A percentile compares a stretch with the other conserved stretches of the same genome.
These are phyloP conservation scores for Himalopsyche phryganea DNA, from an alignment of 1,140 invertebrate species.

Conservation along the genomic window DNA sequence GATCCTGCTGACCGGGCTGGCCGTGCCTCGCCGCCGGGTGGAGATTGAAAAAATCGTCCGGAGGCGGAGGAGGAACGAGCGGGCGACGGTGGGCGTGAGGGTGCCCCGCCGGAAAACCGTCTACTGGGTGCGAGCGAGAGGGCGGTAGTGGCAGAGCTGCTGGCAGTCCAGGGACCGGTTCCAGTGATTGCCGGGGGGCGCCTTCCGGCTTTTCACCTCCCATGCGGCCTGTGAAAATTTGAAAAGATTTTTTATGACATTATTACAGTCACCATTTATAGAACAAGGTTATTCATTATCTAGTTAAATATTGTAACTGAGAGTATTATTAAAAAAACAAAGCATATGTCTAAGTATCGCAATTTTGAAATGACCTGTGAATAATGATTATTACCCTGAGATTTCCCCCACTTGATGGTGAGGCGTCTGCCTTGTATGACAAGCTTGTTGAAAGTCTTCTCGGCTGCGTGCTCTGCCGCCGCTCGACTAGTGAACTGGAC, in stretches of 20 bases:
- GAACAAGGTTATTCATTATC: no score
- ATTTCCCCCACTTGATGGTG: conserved; percentile 96
- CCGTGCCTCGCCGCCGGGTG: conserved; percentile 54
- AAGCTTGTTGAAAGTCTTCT: conserved; percentile 95
- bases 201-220: conserved; percentile 49
- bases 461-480: conserved; percentile 90
- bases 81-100: conserved; percentile 48
- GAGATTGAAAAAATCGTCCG: conserved; percentile 82
- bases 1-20: conserved; percentile 36
- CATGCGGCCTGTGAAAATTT: conserved; percentile 47
- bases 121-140: conserved; percentile 47
- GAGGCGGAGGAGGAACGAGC: conserved; percentile 70
- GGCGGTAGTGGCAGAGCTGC: conserved; percentile 76
- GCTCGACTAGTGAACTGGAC: conserved; percentile 90
- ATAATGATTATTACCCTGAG: conserved; percentile 59
- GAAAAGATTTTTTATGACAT: no score
- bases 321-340: no score
- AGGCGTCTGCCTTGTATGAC: conserved; percentile 82
- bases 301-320: no score
- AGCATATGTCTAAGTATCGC: no score
- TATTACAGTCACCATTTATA: no score
- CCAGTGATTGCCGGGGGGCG: conserved; percentile 54
- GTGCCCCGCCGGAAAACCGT: conserved; percentile 64
- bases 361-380: not conserved
- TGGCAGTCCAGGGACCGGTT: conserved; percentile 85